Base-by-base conservation (phyloP, 1,140 invertebrate genomes). In the Drosophila athabasca region DNA sequence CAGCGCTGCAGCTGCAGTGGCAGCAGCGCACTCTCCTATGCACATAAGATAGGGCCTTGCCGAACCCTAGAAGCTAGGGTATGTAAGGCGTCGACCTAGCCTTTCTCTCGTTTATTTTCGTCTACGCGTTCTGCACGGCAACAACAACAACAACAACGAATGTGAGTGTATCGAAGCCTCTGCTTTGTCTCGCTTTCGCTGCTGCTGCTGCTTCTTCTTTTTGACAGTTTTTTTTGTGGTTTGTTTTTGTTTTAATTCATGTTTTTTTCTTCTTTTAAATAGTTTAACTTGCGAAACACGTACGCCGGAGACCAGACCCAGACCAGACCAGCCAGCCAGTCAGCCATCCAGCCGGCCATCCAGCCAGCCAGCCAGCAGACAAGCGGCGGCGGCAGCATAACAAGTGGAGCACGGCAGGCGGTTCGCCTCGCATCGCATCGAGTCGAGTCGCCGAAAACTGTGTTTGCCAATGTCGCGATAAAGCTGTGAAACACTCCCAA, bases 401-500 rank as follows among this genome's bases (percentile, higher is more conserved):
- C 82, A 85, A 85, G 81, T 85, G 81, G 78, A 87, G 81, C 81
- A 82, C 76, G n/a, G 29, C 65, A 17, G n/a, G 29, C 65, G 29
- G 44, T 44, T 52, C 24, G 54, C 24, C 24, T 26, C 24, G 24
- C 24, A 5, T 26, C 24, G 24, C 3, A 0, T 24, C 24, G 24
- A 2, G 3, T 24, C 24, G 24, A 26, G 49, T 52, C 29, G 71
- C 70, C 62, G 62, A 59, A 87, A 87, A 82, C 70, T 75, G 82
- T 75, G 82, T 87, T 87, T 87, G 81, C 82, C 81, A 85, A 85
- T 85, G 81, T 85, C 81, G 74, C 82, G 82, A 82, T 85, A 83
- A 75, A 78, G 35, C 57, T 35, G 39, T 51, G 66, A 72, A 65
- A 72, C 58, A 66, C 64, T 62, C 43, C 52, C 26, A 49, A 64